Conservation (phyloP, 2,113 vertebrate species). For the mouse (Mus musculus) region DNA sequence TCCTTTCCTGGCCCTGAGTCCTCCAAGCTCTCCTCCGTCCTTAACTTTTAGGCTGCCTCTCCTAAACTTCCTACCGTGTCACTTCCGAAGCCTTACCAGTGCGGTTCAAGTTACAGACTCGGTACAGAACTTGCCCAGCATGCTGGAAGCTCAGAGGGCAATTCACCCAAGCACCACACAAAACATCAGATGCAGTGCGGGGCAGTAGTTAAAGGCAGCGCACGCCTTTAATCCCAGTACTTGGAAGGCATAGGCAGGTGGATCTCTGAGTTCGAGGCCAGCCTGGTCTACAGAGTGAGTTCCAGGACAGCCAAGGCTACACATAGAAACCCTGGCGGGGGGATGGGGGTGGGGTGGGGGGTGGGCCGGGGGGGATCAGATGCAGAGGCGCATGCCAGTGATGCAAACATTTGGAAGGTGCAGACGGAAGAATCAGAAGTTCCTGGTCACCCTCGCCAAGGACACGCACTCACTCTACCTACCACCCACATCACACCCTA, state of each 20-base stretch:
- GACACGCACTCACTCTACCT: background rate
- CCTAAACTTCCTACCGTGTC: background rate
- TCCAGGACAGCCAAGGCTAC: too few species aligned
- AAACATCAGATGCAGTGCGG: background rate
- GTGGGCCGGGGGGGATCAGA: background rate
- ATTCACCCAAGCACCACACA: background rate
- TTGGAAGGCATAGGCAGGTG: background rate
- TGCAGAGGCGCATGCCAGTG: background rate
- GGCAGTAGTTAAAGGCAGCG: too few species aligned
- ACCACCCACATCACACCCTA: background rate
- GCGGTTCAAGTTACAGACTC: background rate
- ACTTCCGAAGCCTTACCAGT: background rate
- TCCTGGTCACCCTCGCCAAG: background rate
- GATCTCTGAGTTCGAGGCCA: too few species aligned
- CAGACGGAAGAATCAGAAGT: background rate
- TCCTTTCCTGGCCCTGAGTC: background rate
- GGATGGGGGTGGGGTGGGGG: too few species aligned
- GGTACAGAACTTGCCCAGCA: background rate
- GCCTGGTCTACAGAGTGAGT: too few species aligned
- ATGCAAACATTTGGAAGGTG: background rate
- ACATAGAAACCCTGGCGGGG: too few species aligned
- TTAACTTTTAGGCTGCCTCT: background rate
- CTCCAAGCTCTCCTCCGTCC: background rate
- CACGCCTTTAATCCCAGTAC: background rate
- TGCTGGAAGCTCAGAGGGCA: background rate